Evolutionary conservation across 2,113 vertebrate species (phyloP), one percentile per base, ranked within the genome.

Genomic region (Vulpes ferrilata): DNA sequence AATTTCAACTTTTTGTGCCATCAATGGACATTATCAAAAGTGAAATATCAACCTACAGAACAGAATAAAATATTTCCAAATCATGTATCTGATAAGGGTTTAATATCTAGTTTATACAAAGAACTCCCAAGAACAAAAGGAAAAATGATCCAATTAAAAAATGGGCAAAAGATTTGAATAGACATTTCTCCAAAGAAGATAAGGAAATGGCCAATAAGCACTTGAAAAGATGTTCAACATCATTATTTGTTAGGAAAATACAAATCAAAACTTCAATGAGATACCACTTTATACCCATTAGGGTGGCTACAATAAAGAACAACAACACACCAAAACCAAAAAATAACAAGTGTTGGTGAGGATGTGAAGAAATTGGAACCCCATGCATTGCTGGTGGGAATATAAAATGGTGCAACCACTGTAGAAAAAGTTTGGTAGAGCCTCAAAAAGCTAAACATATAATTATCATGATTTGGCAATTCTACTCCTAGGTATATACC

Each of bases 401-500:
- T 86, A 22, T 90, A 67, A 95, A 90, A 93, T 35, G 32, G 51
- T 59, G 5, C 5, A 81, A 86, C 4, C 16, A 82, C 27, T 73
- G 15, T 48, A 15, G 43, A 55, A 78, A 87, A 48, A 74, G 59
- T 51, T 51, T 51, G 59, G 35, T 38, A 38, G 51, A 38, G 88
- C 51, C 84, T 88, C 95, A 83, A 91, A 81, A 96, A 93, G 12
- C 27, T 93, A 71, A 89, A 80, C 57, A 85, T 48, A 69, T 12
- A 67, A 87, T 53, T 65, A 35, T 48, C 30, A 78, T 74, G 35
- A 43, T 25, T 51, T 27, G 91, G 76, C 53, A 88, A 71, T 22
- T 83, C 59, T 17, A 67, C 16, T 94, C 25, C 55, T 62, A 60
- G 53, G 67, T 83, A 51, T 69, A 76, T 53, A 71, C 6, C 15